These are phyloP conservation scores for Periophthalmodon schlosseri DNA, from an alignment of 2,113 vertebrate genomes.

Conservation along the genomic window DNA sequence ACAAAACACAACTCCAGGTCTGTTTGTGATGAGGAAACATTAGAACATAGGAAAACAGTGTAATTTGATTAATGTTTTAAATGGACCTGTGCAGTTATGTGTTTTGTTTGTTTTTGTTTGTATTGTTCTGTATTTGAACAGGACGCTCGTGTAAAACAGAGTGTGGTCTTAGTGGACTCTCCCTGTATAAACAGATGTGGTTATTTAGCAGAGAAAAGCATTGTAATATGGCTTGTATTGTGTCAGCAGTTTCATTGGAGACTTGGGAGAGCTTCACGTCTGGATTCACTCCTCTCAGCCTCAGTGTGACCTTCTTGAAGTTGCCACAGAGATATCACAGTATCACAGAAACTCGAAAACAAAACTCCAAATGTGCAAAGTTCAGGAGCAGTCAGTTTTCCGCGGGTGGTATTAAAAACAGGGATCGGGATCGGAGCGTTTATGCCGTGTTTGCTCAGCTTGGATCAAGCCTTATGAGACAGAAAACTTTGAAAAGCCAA, in stretches of 20 bases:
- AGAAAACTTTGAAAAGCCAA: conserved; percentile 62
- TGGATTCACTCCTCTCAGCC: conserved; percentile 18
- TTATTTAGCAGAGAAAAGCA: conserved; percentile 35
- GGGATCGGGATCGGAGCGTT: conserved; percentile 54
- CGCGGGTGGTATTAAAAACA: conserved; percentile 67
- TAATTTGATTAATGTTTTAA: too few species aligned
- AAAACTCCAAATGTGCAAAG: conserved; percentile 27
- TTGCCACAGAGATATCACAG: conserved; percentile 19
- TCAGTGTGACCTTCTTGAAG: conserved; percentile 23
- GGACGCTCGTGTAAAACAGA: too few species aligned
- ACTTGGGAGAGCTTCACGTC: conserved; percentile 1
- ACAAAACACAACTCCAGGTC: too few species aligned
- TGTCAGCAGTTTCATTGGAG: conserved; percentile 36
- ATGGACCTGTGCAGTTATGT: too few species aligned
- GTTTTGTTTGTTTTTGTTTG: too few species aligned
- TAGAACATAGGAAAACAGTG: too few species aligned
- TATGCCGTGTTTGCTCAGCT: conserved; percentile 70
- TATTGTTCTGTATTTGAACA: too few species aligned
- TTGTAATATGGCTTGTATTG: conserved; percentile 19
- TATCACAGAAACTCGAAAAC: conserved; percentile 11
- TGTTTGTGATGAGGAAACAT: too few species aligned
- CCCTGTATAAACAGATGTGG: conserved; percentile 29
- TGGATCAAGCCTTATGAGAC: conserved; percentile 61
- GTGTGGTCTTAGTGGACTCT: too few species aligned
- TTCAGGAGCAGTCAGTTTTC: conserved; percentile 52